Conservation (phyloP, 1,140 invertebrate genomes). For the Lasioglossum albipes region DNA sequence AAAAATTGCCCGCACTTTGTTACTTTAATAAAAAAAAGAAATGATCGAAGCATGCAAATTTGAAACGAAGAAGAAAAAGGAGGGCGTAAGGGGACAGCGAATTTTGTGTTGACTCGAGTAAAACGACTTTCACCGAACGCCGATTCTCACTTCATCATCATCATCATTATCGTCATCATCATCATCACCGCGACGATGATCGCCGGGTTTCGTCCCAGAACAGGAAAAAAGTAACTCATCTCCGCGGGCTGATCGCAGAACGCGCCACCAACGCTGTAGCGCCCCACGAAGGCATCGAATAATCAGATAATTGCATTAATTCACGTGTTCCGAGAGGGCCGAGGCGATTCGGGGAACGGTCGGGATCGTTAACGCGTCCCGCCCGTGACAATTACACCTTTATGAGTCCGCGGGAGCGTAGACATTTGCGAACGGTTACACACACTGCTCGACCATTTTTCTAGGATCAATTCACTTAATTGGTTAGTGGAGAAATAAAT, state of each 20-base stretch:
- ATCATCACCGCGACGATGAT: not conserved
- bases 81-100: no score
- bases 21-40: no score
- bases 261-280: not conserved
- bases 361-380: conserved; percentile 39
- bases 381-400: conserved; percentile 27
- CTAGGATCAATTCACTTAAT: no score
- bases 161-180: not conserved
- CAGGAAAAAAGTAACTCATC: not conserved
- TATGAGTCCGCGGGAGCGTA: conserved; percentile 8
- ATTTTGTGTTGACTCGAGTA: not conserved
- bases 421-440: no score
- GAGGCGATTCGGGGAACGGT: conserved; percentile 18
- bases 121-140: not conserved
- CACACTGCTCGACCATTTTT: no score
- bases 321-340: conserved; percentile 13
- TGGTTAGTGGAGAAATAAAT: no score
- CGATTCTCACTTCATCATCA: conserved; percentile 8
- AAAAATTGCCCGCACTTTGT: no score
- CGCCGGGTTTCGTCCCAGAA: not conserved
- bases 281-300: conserved; percentile 11
- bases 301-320: conserved; percentile 42
- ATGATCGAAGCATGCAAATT: no score
- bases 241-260: not conserved
- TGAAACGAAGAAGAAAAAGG: no score